These are phyloP conservation scores for Aptenodytes patagonicus DNA, from an alignment of 2,113 vertebrate species.

Conservation along the genomic window DNA sequence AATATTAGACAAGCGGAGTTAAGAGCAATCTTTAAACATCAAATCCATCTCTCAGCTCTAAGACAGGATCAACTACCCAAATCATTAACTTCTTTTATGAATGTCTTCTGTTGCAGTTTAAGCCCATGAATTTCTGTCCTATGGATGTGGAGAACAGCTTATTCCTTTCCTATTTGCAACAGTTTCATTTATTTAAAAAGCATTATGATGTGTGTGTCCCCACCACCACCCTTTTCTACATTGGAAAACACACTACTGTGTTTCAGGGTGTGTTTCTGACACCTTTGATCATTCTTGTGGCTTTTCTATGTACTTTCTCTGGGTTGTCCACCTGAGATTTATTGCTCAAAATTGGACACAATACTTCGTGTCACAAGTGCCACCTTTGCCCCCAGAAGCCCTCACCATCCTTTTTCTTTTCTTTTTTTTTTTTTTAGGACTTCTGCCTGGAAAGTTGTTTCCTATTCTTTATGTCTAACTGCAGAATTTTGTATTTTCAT, in stretches of 20 bases:
- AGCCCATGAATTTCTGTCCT: not conserved
- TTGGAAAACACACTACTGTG: not conserved
- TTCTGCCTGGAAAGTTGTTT: not conserved
- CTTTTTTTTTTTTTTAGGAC: not conserved
- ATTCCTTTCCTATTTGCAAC: not conserved
- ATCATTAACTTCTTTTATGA: not conserved
- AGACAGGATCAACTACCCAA: not conserved
- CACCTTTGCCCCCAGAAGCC: not conserved
- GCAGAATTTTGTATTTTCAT: not conserved
- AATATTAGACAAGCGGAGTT: not conserved
- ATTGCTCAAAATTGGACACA: not conserved
- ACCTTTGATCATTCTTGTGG: not conserved
- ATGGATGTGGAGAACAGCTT: not conserved
- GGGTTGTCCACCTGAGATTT: not conserved
- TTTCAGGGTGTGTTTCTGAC: not conserved
- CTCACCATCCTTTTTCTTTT: accelerated
- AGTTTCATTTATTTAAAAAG: not conserved
- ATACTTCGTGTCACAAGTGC: not conserved
- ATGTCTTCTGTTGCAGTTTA: not conserved
- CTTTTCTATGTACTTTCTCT: not conserved
- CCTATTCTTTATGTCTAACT: not conserved
- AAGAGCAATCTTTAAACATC: constrained; percentile 16
- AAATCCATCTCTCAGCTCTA: not conserved
- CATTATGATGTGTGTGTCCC: not conserved
- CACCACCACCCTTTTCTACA: not conserved